Evolutionary conservation across 2,888 invertebrate species (phyloP).

Genomic region (Drosophila infuscata): DNA sequence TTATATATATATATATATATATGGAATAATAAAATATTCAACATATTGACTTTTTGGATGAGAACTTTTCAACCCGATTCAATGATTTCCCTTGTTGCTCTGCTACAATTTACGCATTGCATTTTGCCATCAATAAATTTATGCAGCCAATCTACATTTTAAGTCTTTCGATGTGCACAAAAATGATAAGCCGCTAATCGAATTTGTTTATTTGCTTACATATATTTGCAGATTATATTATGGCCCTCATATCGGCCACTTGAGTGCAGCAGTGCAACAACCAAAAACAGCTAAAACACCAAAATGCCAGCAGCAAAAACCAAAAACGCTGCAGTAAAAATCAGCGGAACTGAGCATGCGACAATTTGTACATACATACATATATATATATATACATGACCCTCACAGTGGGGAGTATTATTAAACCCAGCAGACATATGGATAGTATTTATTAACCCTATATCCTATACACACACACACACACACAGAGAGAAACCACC

Average conservation of each 20-base stretch:
- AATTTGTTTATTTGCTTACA: constrained; percentile 63
- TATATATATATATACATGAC: constrained; percentile 41
- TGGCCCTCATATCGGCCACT: constrained; percentile 63
- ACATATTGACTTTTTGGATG: background rate
- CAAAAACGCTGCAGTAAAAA: constrained; percentile 55
- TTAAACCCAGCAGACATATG: constrained; percentile 31
- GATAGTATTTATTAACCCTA: constrained; percentile 29
- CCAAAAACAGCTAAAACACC: constrained; percentile 37
- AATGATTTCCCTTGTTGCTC: background rate
- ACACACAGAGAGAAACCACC: constrained; percentile 9
- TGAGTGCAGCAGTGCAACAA: constrained; percentile 38
- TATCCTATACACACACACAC: background rate
- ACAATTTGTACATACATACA: constrained; percentile 61
- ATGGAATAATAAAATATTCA: background rate
- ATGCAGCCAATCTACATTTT: constrained; percentile 7
- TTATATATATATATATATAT: background rate
- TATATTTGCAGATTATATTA: constrained; percentile 70
- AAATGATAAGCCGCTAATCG: constrained; percentile 62
- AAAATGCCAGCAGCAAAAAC: constrained; percentile 39
- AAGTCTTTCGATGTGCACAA: constrained; percentile 33
- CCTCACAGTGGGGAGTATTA: constrained; percentile 31
- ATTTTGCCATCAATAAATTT: background rate
- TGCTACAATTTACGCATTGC: constrained; percentile 2
- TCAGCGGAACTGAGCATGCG: constrained; percentile 64
- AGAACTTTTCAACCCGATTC: background rate